A percentile compares a stretch with the other conserved stretches of the same genome.
phyloP scores from a whole-genome alignment of 1,140 invertebrate species.

The Chrysopa pallens region DNA sequence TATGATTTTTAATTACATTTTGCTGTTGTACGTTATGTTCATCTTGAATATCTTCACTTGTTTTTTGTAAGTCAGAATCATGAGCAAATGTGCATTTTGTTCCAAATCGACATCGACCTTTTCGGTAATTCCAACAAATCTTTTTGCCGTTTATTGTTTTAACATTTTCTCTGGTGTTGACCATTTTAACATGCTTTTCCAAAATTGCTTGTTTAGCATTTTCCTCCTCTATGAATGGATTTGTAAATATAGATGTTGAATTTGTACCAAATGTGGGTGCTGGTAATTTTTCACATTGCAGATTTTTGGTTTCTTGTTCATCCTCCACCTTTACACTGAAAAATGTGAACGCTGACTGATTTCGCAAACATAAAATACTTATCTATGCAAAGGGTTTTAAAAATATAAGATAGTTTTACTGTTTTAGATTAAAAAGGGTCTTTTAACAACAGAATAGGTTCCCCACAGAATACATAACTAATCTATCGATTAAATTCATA shows the following conservation, averaged over 20 bases:
- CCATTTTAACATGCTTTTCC: constrained; percentile 91
- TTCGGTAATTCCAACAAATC: constrained; percentile 86
- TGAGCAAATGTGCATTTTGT: constrained; percentile 86
- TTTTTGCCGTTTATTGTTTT: constrained; percentile 71
- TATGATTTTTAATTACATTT: constrained; percentile 20
- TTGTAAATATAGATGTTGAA: constrained; percentile 59
- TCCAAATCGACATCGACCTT: constrained; percentile 77
- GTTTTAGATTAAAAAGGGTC: too few species aligned
- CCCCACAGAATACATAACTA: too few species aligned
- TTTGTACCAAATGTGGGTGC: constrained; percentile 28
- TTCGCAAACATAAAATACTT: constrained; percentile 5
- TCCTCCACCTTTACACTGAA: constrained; percentile 11
- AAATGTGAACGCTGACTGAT: constrained; percentile 18
- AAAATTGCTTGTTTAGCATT: constrained; percentile 68
- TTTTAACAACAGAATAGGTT: constrained; percentile 3
- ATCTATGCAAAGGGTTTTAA: too few species aligned
- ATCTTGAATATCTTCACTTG: constrained; percentile 31
- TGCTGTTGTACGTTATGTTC: constrained; percentile 31
- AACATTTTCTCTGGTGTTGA: constrained; percentile 46
- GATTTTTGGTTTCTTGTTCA: background rate
- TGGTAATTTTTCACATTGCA: constrained; percentile 20
- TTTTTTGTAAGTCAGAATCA: constrained; percentile 60
- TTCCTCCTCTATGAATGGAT: constrained; percentile 81
- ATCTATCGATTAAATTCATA: constrained; percentile 2
- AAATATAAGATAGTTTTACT: constrained; percentile 4